These are phyloP conservation scores for Amphibalanus amphitrite DNA, from an alignment of 1,140 invertebrate species.

Conservation along the genomic window DNA sequence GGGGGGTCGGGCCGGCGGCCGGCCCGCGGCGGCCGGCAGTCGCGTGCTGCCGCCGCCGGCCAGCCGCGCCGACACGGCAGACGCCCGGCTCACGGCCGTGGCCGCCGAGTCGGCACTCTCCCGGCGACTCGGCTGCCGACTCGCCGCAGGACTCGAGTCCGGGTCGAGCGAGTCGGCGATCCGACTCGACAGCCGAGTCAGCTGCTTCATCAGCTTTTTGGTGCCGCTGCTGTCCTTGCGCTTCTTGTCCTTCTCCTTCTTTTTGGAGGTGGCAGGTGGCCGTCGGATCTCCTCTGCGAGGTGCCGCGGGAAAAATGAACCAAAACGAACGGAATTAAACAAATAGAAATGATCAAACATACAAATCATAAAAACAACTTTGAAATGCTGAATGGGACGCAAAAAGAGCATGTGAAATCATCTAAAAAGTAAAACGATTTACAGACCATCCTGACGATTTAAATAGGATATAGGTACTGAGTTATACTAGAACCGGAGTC, in stretches of 20 bases:
- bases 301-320: not conserved
- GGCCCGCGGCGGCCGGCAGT: too few species aligned
- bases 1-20: not conserved
- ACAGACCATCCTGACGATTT: too few species aligned
- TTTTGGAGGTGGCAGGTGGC: not conserved
- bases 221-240: conserved; percentile 1
- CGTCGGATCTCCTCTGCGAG: not conserved
- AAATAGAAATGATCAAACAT: not conserved
- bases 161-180: conserved; percentile 32
- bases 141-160: conserved; percentile 48
- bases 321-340: not conserved
- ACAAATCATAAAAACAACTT: not conserved
- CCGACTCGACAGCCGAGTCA: not conserved
- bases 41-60: too few species aligned
- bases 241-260: not conserved
- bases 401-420: too few species aligned
- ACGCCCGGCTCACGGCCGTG: conserved; percentile 27
- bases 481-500: too few species aligned
- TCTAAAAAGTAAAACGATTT: too few species aligned
- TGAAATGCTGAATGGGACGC: too few species aligned
- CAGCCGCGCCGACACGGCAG: conserved; percentile 21
- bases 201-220: not conserved
- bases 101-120: conserved; percentile 38
- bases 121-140: conserved; percentile 17
- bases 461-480: too few species aligned